These are phyloP conservation scores for Napeogenes sylphis DNA, from an alignment of 2,888 invertebrate genomes.

Conservation along the genomic window DNA sequence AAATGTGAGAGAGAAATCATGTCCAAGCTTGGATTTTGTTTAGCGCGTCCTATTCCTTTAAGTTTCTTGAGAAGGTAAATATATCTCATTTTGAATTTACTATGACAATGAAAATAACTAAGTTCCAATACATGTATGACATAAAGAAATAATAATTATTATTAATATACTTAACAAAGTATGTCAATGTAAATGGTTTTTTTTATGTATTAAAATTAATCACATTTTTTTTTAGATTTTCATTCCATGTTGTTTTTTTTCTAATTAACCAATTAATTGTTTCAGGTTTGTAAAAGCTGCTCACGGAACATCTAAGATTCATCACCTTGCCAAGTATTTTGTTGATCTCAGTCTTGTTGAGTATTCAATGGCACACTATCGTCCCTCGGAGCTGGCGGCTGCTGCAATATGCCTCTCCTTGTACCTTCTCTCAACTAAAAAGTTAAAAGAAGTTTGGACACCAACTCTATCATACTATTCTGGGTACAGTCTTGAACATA, in stretches of 20 bases:
- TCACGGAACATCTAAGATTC: conserved; percentile 79
- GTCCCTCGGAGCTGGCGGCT: conserved; percentile 91
- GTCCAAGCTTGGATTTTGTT: conserved; percentile 84
- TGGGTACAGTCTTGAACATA: conserved; percentile 81
- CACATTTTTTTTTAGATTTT: too few relatives aligned
- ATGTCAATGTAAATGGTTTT: too few relatives aligned
- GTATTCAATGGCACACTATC: conserved; percentile 85
- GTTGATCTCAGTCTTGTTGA: conserved; percentile 90
- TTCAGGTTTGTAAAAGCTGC: conserved; percentile 79
- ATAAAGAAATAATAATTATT: too few relatives aligned
- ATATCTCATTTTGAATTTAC: not conserved
- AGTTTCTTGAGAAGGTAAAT: conserved; percentile 90
- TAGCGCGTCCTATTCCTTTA: conserved; percentile 91
- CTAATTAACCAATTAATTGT: conserved; percentile 14
- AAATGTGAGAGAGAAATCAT: conserved; percentile 90
- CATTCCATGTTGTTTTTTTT: too few relatives aligned
- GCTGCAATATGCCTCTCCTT: conserved; percentile 86
- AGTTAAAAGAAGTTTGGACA: conserved; percentile 80
- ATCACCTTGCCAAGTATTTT: conserved; percentile 93
- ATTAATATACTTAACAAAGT: too few relatives aligned
- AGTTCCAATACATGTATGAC: too few relatives aligned
- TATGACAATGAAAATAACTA: not conserved
- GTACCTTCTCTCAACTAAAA: conserved; percentile 73
- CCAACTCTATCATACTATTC: conserved; percentile 86
- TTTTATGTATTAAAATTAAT: too few relatives aligned